Evolutionary conservation across 2,888 invertebrate genomes (phyloP).

Genomic region (Tachina fera): DNA sequence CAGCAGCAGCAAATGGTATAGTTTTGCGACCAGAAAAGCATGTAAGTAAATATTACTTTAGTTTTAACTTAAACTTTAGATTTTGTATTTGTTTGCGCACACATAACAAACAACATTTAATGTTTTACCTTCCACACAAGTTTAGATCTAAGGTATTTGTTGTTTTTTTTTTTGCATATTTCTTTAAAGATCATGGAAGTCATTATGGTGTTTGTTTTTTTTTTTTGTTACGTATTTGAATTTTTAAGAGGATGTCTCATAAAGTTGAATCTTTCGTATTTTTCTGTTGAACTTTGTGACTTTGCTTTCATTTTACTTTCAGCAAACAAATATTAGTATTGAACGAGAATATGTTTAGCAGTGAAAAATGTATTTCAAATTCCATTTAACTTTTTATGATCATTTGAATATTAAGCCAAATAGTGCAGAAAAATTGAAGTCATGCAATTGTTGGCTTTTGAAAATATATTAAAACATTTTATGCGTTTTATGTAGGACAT

Average conservation of each 20-base stretch:
- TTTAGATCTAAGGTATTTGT: conserved; percentile 29
- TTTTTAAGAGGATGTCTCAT: conserved; percentile 59
- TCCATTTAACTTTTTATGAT: background rate
- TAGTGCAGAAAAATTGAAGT: background rate
- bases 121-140: conserved; percentile 24
- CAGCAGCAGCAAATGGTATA: conserved; percentile 75
- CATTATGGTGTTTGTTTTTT: conserved; percentile 57
- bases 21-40: conserved; percentile 82
- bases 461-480: background rate
- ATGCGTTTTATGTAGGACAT: too few relatives aligned
- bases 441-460: background rate
- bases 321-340: background rate
- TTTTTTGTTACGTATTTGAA: conserved; percentile 39
- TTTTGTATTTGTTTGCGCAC: background rate
- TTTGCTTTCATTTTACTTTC: conserved; percentile 32
- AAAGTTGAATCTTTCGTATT: conserved; percentile 44
- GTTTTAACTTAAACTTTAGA: conserved; percentile 3
- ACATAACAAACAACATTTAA: too few relatives aligned
- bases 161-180: conserved; percentile 10
- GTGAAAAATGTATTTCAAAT: conserved; percentile 4
- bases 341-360: background rate
- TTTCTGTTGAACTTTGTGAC: conserved; percentile 55
- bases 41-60: conserved; percentile 78
- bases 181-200: conserved; percentile 56
- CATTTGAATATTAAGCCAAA: background rate